Percentiles rank a stretch among this genome's conserved stretches.
phyloP scores from a whole-genome alignment of 2,888 invertebrate species.

The Thumatha senex region DNA sequence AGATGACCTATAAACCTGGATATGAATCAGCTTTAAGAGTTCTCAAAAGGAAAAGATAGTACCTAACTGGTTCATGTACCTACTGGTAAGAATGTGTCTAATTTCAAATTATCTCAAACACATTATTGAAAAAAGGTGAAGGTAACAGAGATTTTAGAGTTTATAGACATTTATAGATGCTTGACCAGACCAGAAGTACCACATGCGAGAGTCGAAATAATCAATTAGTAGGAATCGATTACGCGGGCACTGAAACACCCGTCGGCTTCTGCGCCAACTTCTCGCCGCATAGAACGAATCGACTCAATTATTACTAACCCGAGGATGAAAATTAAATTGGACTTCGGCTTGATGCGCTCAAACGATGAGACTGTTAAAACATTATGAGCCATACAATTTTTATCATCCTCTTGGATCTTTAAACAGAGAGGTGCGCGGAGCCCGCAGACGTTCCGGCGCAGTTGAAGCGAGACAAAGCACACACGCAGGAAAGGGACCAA shows the following conservation, averaged over 20 bases:
- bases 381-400: slow-evolving; percentile 79
- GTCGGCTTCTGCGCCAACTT: slow-evolving; percentile 56
- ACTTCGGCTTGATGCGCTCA: slow-evolving; percentile 43
- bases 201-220: slow-evolving; percentile 57
- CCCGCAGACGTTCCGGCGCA: slow-evolving; percentile 78
- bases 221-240: slow-evolving; percentile 72
- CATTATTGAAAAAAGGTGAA: slow-evolving; percentile 13
- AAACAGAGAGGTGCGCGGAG: slow-evolving; percentile 60
- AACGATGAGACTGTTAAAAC: slow-evolving; percentile 74
- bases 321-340: slow-evolving; percentile 74
- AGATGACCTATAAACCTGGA: not conserved
- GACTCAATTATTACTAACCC: slow-evolving; percentile 73
- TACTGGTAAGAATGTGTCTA: not conserved
- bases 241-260: slow-evolving; percentile 47
- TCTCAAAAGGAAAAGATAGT: not conserved
- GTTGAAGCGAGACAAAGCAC: slow-evolving; percentile 56
- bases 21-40: not conserved
- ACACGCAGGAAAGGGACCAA: slow-evolving; percentile 48
- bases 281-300: slow-evolving; percentile 74
- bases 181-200: slow-evolving; percentile 29
- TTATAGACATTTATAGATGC: slow-evolving; percentile 32
- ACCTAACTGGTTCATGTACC: too few species aligned
- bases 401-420: slow-evolving; percentile 75
- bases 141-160: slow-evolving; percentile 28
- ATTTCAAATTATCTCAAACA: slow-evolving; percentile 14